Evolutionary conservation across 2,888 invertebrate genomes (phyloP).

Genomic region (Anthrax anthrax): DNA sequence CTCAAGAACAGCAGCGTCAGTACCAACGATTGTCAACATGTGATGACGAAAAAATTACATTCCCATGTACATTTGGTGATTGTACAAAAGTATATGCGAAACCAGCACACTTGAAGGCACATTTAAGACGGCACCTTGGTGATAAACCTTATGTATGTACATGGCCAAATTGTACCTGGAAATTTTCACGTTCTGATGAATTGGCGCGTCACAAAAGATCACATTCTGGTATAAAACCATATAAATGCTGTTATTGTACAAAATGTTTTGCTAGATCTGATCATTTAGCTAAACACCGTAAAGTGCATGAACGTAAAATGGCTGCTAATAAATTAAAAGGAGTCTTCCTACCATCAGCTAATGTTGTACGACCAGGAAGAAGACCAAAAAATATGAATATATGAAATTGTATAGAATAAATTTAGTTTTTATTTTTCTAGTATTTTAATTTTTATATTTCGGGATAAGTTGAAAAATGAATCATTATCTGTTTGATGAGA

Average conservation of each 20-base stretch:
- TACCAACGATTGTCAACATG: not conserved
- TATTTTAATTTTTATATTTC: no score
- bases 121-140: conserved; percentile 67
- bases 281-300: conserved; percentile 83
- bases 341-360: conserved; percentile 21
- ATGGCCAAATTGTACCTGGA: conserved; percentile 76
- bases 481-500: no score
- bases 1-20: not conserved
- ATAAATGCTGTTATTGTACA: conserved; percentile 72
- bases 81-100: conserved; percentile 78
- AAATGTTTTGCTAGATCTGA: conserved; percentile 88
- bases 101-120: conserved; percentile 80
- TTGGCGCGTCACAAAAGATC: conserved; percentile 82
- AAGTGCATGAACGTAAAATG: conserved; percentile 58
- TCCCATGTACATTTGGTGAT: conserved; percentile 51
- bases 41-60: conserved; percentile 36
- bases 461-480: no score
- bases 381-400: conserved; percentile 21
- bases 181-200: conserved; percentile 89
- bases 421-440: no score
- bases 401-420: not conserved
- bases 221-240: conserved; percentile 92
- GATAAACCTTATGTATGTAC: conserved; percentile 61
- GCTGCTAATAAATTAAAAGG: conserved; percentile 25
- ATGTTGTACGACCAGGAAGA: conserved; percentile 28